Base-by-base conservation (phyloP, 1,140 invertebrate genomes). In the Vanessa tameamea region DNA sequence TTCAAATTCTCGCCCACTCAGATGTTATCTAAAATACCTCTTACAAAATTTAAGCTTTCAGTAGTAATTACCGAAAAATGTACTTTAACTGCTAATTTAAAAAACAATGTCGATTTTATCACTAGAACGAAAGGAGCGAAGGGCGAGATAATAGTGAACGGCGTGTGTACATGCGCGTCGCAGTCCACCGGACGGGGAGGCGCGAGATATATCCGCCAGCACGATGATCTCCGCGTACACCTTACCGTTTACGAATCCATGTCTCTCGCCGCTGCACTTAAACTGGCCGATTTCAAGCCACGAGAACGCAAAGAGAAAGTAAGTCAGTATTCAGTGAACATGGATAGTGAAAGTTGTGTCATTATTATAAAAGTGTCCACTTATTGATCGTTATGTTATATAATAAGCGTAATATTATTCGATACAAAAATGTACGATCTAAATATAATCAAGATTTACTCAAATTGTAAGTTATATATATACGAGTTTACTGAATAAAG, bases 241-340 rank as follows among this genome's bases (percentile, higher is more conserved):
- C 94, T 98, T n/a, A 97, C 96, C 1, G 96, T 97, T 0, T 92
- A 95, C 47, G 97, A 98, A 88, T 94, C 96, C 11, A 97, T 98
- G 96, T 94, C 94, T 72, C 94, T 97, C 43, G 97, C 97, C 1
- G 96, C 97, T 0, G 95, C 97, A 78, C 94, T 98, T 6, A 98
- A 98, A 89, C 93, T 98, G 55, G 94, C 94, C n/a, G 94, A 95
- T 76, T 92, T 94, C 70, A 90, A 94, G 51, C 82, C 89, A 1
- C 76, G 88, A n/a, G 85, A 92, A n/a, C 94, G 96, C 26, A 97
- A 96, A 88, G 88, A 94, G 75, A 92, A 94, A 82, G 90, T 92
- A 78, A 82, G 80, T 73, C 53, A 66, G 65, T 53, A 70, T 69
- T 55, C 61, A 16, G n/a, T 69, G 13, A 20, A 55, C 16, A 57